Conservation (phyloP, 2,113 vertebrate species). For the Egretta garzetta region DNA sequence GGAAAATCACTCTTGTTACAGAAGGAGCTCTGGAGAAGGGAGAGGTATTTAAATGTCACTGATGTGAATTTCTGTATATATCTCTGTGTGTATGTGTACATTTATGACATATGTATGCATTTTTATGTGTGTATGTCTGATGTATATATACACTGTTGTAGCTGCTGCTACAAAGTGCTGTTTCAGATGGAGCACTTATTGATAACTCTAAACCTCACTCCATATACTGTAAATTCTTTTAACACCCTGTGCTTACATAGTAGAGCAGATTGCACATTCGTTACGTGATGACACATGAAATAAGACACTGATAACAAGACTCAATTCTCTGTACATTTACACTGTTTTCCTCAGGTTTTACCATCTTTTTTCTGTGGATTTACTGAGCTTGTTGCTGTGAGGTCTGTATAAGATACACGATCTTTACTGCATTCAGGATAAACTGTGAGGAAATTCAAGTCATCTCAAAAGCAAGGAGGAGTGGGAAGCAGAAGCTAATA, state of each 20-base stretch:
- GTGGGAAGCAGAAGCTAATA: background rate
- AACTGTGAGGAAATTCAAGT: background rate
- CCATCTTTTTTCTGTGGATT: background rate
- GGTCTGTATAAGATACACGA: background rate
- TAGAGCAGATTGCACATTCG: slow-evolving; percentile 1
- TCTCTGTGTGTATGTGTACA: background rate
- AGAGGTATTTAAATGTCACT: background rate
- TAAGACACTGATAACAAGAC: background rate
- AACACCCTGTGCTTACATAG: background rate
- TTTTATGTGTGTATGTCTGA: background rate
- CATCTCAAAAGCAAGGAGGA: background rate
- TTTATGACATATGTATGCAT: background rate
- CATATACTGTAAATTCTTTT: slow-evolving; percentile 11
- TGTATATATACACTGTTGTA: background rate
- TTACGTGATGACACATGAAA: slow-evolving; percentile 6
- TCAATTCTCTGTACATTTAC: background rate
- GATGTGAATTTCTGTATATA: background rate
- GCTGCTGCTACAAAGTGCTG: background rate
- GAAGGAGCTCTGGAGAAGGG: slow-evolving; percentile 20
- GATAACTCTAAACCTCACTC: background rate
- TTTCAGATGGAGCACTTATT: slow-evolving; percentile 31
- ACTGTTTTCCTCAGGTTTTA: background rate
- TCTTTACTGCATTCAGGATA: background rate
- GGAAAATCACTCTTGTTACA: slow-evolving; percentile 51
- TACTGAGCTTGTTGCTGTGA: background rate